Evolutionary conservation across 1,140 invertebrate genomes (phyloP), one percentile per base, ranked within the genome.

Genomic region (Dysdera silvatica): DNA sequence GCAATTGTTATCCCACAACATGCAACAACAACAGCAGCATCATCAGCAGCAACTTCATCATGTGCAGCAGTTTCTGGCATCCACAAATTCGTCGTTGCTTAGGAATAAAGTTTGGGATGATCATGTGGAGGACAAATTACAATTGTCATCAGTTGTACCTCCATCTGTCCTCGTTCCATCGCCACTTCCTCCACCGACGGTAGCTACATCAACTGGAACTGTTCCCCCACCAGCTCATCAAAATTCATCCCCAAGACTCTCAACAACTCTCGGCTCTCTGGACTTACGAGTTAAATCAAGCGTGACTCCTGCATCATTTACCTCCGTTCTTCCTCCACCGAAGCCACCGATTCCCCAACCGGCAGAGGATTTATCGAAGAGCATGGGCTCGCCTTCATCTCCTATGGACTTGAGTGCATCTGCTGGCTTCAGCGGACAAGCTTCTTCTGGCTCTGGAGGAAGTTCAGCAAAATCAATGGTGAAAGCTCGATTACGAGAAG

Each of bases 221-320:
- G 66, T 55, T 18, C 70, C 70, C 41, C 70, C 70, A 20, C 66
- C 70, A 2, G 68, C 68, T 32, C 70, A 71, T 43, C 68, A 70
- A 26, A 68, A 61, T 47, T 70, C 68, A 0, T 60, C 69, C 29
- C 52, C 65, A 18, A 41, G 64, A 18, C 51, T 60, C n/a, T 29
- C 55, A 8, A 48, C 56, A 20, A 54, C 58, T 20, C 18, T 66
- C 5, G 68, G 66, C 7, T 58, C 70, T 6, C 32, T 71, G 14
- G 70, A 71, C 52, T 51, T 71, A 8, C 29, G 63, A 32, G 67
- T 71, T n/a, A 68, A 71, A 45, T 26, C 64, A 10, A 40, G 51
- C 6, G 48, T 68, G 7, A 32, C 56, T 33, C 65, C 58, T 10
- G 53, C 65, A 18, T 43, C 45, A 7, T 35, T 63, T 20, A 63